These are phyloP conservation scores for Morpho deidamia DNA, from an alignment of 2,888 invertebrate genomes.

Conservation along the genomic window DNA sequence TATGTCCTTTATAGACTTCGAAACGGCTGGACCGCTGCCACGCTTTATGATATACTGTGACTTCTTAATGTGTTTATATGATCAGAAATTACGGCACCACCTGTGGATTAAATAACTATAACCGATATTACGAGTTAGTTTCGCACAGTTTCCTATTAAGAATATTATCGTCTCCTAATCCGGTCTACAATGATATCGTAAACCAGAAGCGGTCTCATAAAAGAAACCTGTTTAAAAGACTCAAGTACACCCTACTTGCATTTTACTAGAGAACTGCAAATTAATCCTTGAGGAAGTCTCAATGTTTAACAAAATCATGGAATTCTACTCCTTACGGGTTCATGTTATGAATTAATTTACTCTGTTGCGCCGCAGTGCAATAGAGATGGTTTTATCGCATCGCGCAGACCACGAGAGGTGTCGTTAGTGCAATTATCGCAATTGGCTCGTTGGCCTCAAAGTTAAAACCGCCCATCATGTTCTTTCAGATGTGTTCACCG, in stretches of 20 bases:
- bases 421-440: slow-evolving; percentile 73
- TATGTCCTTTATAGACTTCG: too few species aligned
- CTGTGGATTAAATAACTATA: slow-evolving; percentile 54
- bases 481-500: slow-evolving; percentile 35
- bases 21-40: too few species aligned
- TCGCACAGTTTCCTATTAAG: slow-evolving; percentile 64
- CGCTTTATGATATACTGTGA: not conserved
- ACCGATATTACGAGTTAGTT: slow-evolving; percentile 61
- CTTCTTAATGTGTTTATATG: slow-evolving; percentile 33
- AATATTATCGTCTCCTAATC: slow-evolving; percentile 71
- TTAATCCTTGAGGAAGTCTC: slow-evolving; percentile 26
- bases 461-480: slow-evolving; percentile 67
- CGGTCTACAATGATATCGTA: slow-evolving; percentile 69
- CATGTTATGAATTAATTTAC: slow-evolving; percentile 38
- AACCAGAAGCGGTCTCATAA: slow-evolving; percentile 70
- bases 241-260: slow-evolving; percentile 53
- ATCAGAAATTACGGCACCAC: slow-evolving; percentile 44
- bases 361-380: slow-evolving; percentile 29
- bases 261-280: slow-evolving; percentile 56
- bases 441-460: slow-evolving; percentile 71
- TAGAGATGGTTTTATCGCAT: slow-evolving; percentile 46
- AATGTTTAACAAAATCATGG: not conserved
- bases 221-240: slow-evolving; percentile 63
- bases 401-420: slow-evolving; percentile 72
- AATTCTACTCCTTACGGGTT: slow-evolving; percentile 8